Conservation (phyloP, 2,113 vertebrate species). For the Sciurus niger region DNA sequence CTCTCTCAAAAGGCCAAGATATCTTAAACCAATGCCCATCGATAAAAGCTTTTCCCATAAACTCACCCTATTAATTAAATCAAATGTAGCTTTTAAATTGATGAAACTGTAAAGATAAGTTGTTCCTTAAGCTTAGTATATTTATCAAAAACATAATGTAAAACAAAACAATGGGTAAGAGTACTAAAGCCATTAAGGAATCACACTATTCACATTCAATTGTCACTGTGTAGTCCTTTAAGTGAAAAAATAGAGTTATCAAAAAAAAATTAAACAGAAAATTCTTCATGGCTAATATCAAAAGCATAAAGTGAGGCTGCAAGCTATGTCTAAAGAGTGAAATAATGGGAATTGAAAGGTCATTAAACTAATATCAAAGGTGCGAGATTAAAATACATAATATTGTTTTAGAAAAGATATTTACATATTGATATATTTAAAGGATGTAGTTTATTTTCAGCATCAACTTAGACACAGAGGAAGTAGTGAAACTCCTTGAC, state of each 20-base stretch:
- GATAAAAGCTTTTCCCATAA: slow-evolving; percentile 93
- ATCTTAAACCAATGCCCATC: slow-evolving; percentile 82
- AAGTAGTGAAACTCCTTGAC: neutral
- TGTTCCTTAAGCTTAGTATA: slow-evolving; percentile 82
- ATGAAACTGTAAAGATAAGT: slow-evolving; percentile 87
- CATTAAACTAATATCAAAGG: slow-evolving; percentile 17
- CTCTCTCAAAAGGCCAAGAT: slow-evolving; percentile 84
- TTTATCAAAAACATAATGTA: slow-evolving; percentile 83
- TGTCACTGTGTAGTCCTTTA: neutral
- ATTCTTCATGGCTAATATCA: neutral
- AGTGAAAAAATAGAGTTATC: neutral
- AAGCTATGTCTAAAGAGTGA: neutral
- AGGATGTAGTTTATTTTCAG: neutral
- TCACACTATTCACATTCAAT: slow-evolving; percentile 15
- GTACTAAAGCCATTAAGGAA: slow-evolving; percentile 79
- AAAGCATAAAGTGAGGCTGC: neutral
- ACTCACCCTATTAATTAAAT: slow-evolving; percentile 88
- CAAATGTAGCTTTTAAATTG: slow-evolving; percentile 87
- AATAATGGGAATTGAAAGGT: neutral
- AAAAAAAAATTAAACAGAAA: slow-evolving; percentile 5
- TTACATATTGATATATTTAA: neutral
- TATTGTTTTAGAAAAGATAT: neutral
- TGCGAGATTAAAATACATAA: neutral
- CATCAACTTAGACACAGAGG: neutral
- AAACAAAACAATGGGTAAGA: neutral